phyloP scores from a whole-genome alignment of 2,797 vertebrate genomes.

The Notamacropus eugenii region DNA sequence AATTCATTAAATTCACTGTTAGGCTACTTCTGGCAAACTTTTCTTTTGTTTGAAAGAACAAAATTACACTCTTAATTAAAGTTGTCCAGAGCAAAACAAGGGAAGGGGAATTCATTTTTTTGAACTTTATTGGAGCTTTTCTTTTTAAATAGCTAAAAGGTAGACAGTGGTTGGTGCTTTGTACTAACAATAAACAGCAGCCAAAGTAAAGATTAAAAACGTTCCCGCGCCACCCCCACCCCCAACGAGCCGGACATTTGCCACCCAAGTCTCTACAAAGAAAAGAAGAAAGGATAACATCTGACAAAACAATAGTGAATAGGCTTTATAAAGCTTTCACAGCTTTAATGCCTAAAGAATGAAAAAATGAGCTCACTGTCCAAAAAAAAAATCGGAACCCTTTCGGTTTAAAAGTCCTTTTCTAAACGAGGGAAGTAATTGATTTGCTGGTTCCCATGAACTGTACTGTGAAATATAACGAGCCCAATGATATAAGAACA shows the following conservation, averaged over 20 bases:
- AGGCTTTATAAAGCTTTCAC: slow-evolving; percentile 77
- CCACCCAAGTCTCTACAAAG: slow-evolving; percentile 77
- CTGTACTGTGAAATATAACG: slow-evolving; percentile 54
- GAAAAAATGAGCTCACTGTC: slow-evolving; percentile 28
- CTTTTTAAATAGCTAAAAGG: slow-evolving; percentile 14
- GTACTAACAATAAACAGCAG: slow-evolving; percentile 55
- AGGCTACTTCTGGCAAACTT: slow-evolving; percentile 46
- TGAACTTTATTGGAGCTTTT: neutral
- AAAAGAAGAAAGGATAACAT: slow-evolving; percentile 78
- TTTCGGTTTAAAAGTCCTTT: slow-evolving; percentile 60
- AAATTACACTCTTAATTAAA: slow-evolving; percentile 66
- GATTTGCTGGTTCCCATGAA: slow-evolving; percentile 22
- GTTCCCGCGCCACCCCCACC: slow-evolving; percentile 21
- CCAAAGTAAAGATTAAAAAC: slow-evolving; percentile 58
- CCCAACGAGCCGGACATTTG: slow-evolving; percentile 66
- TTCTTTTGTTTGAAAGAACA: slow-evolving; percentile 46
- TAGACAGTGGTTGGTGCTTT: slow-evolving; percentile 7
- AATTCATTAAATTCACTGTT: slow-evolving; percentile 44
- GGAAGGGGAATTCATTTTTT: neutral
- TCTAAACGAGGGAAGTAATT: slow-evolving; percentile 52
- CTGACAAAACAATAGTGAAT: slow-evolving; percentile 84
- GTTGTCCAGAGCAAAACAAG: neutral
- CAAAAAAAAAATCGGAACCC: slow-evolving; percentile 27
- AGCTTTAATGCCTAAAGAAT: slow-evolving; percentile 77
- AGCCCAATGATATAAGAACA: slow-evolving; percentile 48